Evolutionary conservation across 2,113 vertebrate species (phyloP).

Genomic region (Chloroceryle aenea): DNA sequence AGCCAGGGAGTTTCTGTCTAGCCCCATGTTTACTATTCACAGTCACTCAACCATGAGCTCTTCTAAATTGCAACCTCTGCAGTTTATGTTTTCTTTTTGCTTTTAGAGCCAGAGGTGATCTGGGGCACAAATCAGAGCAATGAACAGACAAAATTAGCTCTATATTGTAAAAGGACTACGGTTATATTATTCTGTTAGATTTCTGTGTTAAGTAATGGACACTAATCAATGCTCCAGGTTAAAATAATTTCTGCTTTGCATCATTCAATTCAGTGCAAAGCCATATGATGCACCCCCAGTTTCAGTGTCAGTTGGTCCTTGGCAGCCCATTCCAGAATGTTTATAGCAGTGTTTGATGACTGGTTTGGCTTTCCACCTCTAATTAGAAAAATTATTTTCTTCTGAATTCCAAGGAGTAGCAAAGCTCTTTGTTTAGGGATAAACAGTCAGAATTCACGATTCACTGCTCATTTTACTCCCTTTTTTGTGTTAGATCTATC

Average conservation of each 20-base stretch:
- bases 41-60: neutral
- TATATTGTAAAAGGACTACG: neutral
- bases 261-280: neutral
- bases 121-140: neutral
- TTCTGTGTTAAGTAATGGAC: neutral
- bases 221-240: neutral
- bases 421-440: neutral
- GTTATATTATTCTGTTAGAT: neutral
- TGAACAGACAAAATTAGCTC: neutral
- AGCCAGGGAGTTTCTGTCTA: neutral
- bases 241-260: neutral
- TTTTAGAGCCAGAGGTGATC: neutral
- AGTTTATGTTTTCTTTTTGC: neutral
- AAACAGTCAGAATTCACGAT: neutral
- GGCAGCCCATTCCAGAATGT: neutral
- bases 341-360: neutral
- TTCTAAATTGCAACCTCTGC: neutral
- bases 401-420: neutral
- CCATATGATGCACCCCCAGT: neutral
- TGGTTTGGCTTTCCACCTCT: neutral
- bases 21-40: fast-evolving
- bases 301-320: neutral
- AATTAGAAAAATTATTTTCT: neutral
- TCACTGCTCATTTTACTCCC: neutral
- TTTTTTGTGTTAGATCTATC: neutral